Evolutionary conservation across 2,797 vertebrate genomes (phyloP), one percentile per base, ranked within the genome.

Genomic region (Ptychobarbus kaznakovi): DNA sequence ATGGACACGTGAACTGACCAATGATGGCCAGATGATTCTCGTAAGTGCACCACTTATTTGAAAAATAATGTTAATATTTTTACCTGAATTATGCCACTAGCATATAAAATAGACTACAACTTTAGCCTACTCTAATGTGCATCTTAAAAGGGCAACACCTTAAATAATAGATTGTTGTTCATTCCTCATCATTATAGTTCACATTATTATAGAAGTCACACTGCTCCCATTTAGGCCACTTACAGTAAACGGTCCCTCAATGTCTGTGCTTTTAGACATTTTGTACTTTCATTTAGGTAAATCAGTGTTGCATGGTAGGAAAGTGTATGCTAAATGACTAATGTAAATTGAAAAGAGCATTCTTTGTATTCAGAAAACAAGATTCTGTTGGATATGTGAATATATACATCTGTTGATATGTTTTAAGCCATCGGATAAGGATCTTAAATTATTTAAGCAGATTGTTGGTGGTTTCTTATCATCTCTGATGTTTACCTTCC

Each of bases 1-100:
- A 13, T 99, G 97, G 97, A 96, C 96, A 68, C 91, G 97, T 78
- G 97, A 99, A 89, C 92, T 98, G 91, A 97, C 96, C 90, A 96
- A 96, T 1, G 95, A 97, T 0, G 97, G 96, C 80, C 95, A 97
- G 82, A 94, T 98, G 61, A 95, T 97, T 85, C 92, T 98, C 95
- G 97, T 98, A 92, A 93, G 74, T 16, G 20, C 10, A 12, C 11
- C 1, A 13, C 4, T 79, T n/a, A 38, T 42, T 49, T 66, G 18
- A 25, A 20, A 56, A 63, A 63, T 28, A 40, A 10, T n/a, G 56
- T 58, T 28, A 6, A 49, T 6, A 32, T 18, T 16, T 28, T 32
- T 8, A 74, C 1, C 25, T 49, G 16, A 74, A 20, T 32, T 20
- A 51, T 51, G 4, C 25, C 72, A 51, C 44, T 74, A 25, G 70